These are phyloP conservation scores for Temnopleurus reevesii DNA, from an alignment of 53 echinoderm and acorn worm genomes.

Conservation along the genomic window DNA sequence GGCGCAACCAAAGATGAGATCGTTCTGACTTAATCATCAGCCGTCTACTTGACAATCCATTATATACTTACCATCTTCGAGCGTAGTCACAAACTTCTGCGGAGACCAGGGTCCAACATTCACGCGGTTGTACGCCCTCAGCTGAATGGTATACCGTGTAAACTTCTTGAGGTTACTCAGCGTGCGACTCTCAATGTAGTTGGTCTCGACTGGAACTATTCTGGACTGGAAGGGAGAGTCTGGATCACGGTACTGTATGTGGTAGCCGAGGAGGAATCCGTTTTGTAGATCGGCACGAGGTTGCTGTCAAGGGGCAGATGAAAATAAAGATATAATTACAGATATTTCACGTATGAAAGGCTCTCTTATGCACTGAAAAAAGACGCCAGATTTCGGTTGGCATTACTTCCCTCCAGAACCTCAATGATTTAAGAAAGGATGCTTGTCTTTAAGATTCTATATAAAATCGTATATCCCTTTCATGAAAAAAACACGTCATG, in stretches of 20 bases:
- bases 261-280: constrained; percentile 85
- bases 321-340: neutral
- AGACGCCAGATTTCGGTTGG: too few relatives aligned
- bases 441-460: too few relatives aligned
- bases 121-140: constrained; percentile 80
- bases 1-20: too few relatives aligned
- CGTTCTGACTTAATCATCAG: too few relatives aligned
- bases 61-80: constrained; percentile 84
- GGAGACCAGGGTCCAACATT: constrained; percentile 90
- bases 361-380: too few relatives aligned
- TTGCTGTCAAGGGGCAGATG: constrained; percentile 66
- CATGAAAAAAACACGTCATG: too few relatives aligned
- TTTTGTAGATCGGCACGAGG: constrained; percentile 91
- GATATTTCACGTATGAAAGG: neutral
- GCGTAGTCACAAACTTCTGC: constrained; percentile 66
- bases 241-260: constrained; percentile 84
- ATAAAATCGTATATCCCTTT: too few relatives aligned
- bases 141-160: constrained; percentile 84
- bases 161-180: constrained; percentile 83
- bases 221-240: constrained; percentile 82
- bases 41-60: too few relatives aligned
- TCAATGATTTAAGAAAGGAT: too few relatives aligned
- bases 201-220: constrained; percentile 74
- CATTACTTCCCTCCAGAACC: too few relatives aligned
- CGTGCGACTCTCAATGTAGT: constrained; percentile 85